Evolutionary conservation across 1,140 invertebrate genomes (phyloP).

Genomic region (Drosophila persimilis): DNA sequence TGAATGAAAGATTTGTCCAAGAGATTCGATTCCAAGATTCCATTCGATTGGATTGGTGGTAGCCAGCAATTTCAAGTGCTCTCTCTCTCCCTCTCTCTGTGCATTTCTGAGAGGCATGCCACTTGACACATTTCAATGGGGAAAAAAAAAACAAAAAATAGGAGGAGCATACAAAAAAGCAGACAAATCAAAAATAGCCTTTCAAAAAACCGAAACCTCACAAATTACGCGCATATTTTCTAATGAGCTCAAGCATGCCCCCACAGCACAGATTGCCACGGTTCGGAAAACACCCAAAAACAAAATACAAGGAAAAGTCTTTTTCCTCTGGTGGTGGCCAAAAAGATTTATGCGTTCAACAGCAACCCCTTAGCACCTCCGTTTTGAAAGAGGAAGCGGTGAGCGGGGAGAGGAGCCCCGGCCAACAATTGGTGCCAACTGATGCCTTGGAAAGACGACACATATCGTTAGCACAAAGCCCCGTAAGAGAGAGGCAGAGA

Average conservation of each 20-base stretch:
- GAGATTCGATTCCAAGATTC: constrained; percentile 65
- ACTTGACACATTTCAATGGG: constrained; percentile 76
- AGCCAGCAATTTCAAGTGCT: constrained; percentile 61
- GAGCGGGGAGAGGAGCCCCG: not conserved
- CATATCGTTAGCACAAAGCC: constrained; percentile 71
- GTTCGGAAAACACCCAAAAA: constrained; percentile 56
- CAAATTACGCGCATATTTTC: constrained; percentile 81
- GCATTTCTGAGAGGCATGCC: constrained; percentile 28
- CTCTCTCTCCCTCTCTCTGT: constrained; percentile 16
- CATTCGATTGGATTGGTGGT: constrained; percentile 55
- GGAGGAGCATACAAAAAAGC: constrained; percentile 18
- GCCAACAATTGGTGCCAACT: constrained; percentile 58
- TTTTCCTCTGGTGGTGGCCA: constrained; percentile 12
- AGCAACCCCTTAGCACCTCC: constrained; percentile 16
- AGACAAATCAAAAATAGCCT: constrained; percentile 62
- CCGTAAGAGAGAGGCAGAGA: constrained; percentile 21
- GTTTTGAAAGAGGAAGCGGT: not conserved
- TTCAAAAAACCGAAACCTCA: constrained; percentile 43
- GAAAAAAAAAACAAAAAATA: not conserved
- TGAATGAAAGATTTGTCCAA: constrained; percentile 9
- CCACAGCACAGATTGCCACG: constrained; percentile 50
- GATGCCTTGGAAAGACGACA: constrained; percentile 39
- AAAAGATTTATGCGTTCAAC: constrained; percentile 48
- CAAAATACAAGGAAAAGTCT: constrained; percentile 9
- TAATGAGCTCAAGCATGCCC: constrained; percentile 75